Evolutionary conservation across 2,797 vertebrate species (phyloP).

Genomic region (Macropodus opercularis): DNA sequence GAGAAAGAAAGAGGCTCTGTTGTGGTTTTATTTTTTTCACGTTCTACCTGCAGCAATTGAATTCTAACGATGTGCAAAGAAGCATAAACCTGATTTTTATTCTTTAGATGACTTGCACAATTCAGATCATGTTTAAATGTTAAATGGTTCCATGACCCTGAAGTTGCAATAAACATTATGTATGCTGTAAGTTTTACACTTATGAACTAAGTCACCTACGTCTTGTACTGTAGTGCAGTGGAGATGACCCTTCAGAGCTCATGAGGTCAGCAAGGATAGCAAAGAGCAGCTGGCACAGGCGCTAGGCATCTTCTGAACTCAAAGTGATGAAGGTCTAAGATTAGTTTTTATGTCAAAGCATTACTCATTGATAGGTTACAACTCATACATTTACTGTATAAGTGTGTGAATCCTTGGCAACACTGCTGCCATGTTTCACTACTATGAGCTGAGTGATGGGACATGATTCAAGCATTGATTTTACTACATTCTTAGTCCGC

Average conservation of each 20-base stretch:
- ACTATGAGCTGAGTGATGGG: slow-evolving; percentile 13
- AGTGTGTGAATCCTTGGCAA: not conserved
- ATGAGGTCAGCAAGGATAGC: slow-evolving; percentile 27
- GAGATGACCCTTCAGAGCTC: slow-evolving; percentile 9
- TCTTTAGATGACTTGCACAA: not conserved
- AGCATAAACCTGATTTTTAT: not conserved
- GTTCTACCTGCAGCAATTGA: not conserved
- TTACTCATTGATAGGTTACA: not conserved
- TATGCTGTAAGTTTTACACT: slow-evolving; percentile 25
- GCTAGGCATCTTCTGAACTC: slow-evolving; percentile 2
- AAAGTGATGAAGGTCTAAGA: not conserved
- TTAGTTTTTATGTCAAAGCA: no score
- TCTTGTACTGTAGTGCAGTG: slow-evolving; percentile 42
- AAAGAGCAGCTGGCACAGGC: slow-evolving; percentile 52
- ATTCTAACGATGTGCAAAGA: not conserved
- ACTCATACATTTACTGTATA: no score
- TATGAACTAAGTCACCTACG: slow-evolving; percentile 34
- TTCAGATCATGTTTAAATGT: no score
- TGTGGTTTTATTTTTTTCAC: not conserved
- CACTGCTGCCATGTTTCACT: not conserved
- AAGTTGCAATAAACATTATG: slow-evolving; percentile 12
- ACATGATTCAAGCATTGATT: slow-evolving; percentile 4
- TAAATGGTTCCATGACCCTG: no score
- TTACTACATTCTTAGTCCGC: no score
- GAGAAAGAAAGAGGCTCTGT: not conserved